Base-by-base conservation (phyloP, 2,888 invertebrate species). In the Chamaedrilus cognettii region DNA sequence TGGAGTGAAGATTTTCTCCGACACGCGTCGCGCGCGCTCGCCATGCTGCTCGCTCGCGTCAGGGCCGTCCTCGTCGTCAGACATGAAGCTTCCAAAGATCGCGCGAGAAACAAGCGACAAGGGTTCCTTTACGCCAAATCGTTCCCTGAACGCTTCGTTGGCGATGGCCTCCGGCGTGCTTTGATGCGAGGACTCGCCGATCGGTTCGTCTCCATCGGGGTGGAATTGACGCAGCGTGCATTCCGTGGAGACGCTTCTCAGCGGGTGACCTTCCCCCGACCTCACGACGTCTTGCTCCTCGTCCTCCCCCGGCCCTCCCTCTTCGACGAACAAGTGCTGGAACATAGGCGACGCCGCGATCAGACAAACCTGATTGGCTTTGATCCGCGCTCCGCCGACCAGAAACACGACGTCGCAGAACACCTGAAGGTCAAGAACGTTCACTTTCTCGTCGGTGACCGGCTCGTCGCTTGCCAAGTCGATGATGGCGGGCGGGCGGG, bases 401-500 rank as follows among this genome's bases (percentile, higher is more conserved):
- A 58, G 5, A 23, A 58, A 58, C 11, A 58, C 33, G 58, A 58
- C 58, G 7, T 58, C 58, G 33, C 33, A 11, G 15, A 58, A 58
- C 7, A 31, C 26, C 28, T 34, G 23, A 2, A 33, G 23, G 15
- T 7, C 33, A 7, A 58, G 1, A 32, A 58, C 34, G 23, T n/a
- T 32, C 30, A 89, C 88, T 86, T 93, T 89, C 80, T 95, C 92
- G 78, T 93, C 90, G 72, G 58, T 58, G 2, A 91, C 58, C n/a
- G n/a, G n/a, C 88, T 87, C 23, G 90, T 88, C 3, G 93, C 0
- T 32, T 30, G 88, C 30, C 88, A 65, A 64, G 2, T 55, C 50
- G 1, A 31, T 88, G 2, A 93, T 89, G 78, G 91, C 91, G 0
- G 94, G 92, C 74, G 92, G 90, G 75, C 90, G 87, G 1, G 95